Base-by-base conservation (phyloP, 1,140 invertebrate genomes). In the Ceratosolen fusciceps region DNA sequence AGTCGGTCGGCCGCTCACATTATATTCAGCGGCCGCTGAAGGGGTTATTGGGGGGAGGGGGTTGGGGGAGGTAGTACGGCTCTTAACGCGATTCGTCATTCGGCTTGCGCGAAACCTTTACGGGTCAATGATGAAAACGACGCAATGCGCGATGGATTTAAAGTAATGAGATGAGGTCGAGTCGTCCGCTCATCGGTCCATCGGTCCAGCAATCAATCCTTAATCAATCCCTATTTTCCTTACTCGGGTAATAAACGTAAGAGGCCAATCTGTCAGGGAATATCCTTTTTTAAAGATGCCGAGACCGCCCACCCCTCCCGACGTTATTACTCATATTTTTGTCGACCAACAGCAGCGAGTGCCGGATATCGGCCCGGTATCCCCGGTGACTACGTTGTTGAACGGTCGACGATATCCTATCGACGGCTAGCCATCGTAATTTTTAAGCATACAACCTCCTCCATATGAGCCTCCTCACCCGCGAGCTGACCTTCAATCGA, bases 31-130 rank as follows among this genome's bases (percentile, higher is more conserved):
- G 43, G 37, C 5, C 21, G 10, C n/a, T n/a, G n/a, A n/a, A n/a
- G n/a, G n/a, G n/a, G n/a, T n/a, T n/a, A n/a, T n/a, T n/a, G n/a
- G n/a, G n/a, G n/a, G n/a, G n/a, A n/a, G n/a, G n/a, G n/a, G n/a
- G n/a, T n/a, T n/a, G n/a, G n/a, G n/a, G n/a, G n/a, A n/a, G 7
- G 67, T n/a, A 49, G 24, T 14, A 19, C 19, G 3, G 68, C 68
- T 24, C 29, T 52, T 54, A 75, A 75, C 7, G 26, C 74, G 60
- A 76, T 76, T 76, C 74, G 74, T 76, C 74, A 67, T n/a, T 56
- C 47, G 47, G 1, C 9, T 21, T 31, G 60, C 56, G 47, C 9
- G 43, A 9, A 73, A 60, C 71, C 4, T 73, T 73, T 58, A 58
- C n/a, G 19, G 49, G 4, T 16, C 16, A 8, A 37, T 9, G 37